Percentiles rank a stretch among this genome's conserved stretches.
phyloP scores from a whole-genome alignment of 2,113 vertebrate species.

The Cygnus atratus region DNA sequence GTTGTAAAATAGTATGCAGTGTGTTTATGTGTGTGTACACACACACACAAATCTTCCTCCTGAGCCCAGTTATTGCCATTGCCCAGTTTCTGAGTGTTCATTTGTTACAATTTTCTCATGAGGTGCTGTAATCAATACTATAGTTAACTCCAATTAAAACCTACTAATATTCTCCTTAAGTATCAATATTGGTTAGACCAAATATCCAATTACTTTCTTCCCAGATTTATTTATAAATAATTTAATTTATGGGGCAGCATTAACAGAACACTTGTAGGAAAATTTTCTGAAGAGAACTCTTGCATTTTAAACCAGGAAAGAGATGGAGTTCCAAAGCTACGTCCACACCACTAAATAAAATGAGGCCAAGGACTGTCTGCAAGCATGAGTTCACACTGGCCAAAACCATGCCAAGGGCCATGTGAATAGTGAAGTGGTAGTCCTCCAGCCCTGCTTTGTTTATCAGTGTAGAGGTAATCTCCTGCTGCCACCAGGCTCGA shows the following conservation, averaged over 20 bases:
- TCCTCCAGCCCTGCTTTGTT: background rate
- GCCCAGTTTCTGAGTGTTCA: background rate
- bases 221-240: background rate
- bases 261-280: background rate
- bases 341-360: background rate
- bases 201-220: background rate
- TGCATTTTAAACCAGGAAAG: background rate
- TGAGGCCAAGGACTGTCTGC: background rate
- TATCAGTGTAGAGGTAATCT: background rate
- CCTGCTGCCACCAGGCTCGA: background rate
- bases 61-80: background rate
- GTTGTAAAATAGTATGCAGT: background rate
- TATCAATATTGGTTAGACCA: background rate
- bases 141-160: background rate
- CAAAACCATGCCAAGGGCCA: background rate
- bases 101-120: background rate
- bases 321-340: background rate
- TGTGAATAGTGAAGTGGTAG: accelerated
- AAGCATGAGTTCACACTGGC: background rate
- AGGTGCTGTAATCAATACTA: background rate
- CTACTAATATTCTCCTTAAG: background rate
- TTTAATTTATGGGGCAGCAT: background rate
- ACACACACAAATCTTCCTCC: background rate
- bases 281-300: background rate
- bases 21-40: background rate